These are phyloP conservation scores for Thaumetopoea pityocampa DNA, from an alignment of 1,140 invertebrate species.

Conservation along the genomic window DNA sequence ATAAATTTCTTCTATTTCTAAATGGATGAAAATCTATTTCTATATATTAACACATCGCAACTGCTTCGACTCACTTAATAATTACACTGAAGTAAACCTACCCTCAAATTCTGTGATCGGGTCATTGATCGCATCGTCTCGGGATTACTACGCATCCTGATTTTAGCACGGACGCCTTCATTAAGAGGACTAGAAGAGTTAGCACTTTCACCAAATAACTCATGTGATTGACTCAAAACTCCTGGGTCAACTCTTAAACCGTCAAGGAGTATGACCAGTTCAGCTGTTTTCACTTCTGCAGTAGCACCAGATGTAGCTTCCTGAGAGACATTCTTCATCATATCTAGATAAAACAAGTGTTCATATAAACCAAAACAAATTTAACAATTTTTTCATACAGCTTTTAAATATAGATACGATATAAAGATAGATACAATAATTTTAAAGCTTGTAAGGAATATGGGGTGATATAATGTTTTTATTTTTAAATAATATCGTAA, in stretches of 20 bases:
- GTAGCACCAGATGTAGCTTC: conserved; percentile 44
- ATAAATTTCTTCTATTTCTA: no score
- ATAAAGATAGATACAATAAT: no score
- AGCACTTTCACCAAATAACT: conserved; percentile 43
- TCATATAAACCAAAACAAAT: not conserved
- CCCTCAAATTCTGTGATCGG: conserved; percentile 44
- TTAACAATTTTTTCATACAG: not conserved
- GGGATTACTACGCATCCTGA: conserved; percentile 76
- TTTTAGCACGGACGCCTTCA: conserved; percentile 82
- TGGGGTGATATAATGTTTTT: no score
- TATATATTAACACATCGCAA: no score
- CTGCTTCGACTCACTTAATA: no score
- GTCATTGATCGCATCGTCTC: conserved; percentile 47
- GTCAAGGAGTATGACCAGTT: conserved; percentile 56
- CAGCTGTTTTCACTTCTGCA: conserved; percentile 57
- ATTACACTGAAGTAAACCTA: conserved; percentile 29
- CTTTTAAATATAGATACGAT: not conserved
- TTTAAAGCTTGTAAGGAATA: no score
- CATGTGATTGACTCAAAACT: conserved; percentile 49
- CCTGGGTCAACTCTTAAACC: conserved; percentile 59
- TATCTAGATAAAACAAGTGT: conserved; percentile 41
- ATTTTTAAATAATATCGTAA: no score
- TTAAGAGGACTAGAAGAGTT: conserved; percentile 78
- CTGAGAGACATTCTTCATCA: conserved; percentile 61
- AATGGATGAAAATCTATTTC: no score